A percentile compares a stretch with the other conserved stretches of the same genome.
Conservation (phyloP, 2,888 invertebrate species). For the Drosophila birchii region DNA sequence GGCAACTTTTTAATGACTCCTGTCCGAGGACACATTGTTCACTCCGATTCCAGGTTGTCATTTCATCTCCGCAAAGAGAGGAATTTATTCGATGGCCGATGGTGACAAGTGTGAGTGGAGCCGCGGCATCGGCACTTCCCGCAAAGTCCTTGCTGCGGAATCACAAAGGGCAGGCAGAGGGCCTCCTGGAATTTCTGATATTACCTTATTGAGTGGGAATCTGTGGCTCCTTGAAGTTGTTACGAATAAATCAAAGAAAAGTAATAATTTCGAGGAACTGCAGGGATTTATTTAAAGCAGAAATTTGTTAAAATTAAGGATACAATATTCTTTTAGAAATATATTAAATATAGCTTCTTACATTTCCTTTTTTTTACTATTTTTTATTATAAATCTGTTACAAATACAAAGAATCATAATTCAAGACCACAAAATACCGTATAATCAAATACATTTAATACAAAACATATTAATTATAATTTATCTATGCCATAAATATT, state of each 20-base stretch:
- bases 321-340: background rate
- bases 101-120: slow-evolving; percentile 1
- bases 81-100: slow-evolving; percentile 7
- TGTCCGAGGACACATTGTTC: slow-evolving; percentile 31
- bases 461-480: background rate
- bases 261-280: background rate
- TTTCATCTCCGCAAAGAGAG: slow-evolving; percentile 14
- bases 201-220: background rate
- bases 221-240: background rate
- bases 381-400: background rate
- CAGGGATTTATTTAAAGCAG: background rate
- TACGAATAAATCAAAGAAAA: background rate
- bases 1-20: slow-evolving; percentile 44
- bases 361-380: too few species aligned
- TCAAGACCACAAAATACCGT: background rate
- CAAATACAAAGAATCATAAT: background rate
- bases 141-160: slow-evolving; percentile 9
- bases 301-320: too few species aligned
- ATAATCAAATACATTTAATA: background rate
- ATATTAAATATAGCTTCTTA: background rate
- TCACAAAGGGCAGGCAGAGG: background rate
- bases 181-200: background rate
- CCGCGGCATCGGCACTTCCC: background rate
- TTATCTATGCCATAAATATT: background rate
- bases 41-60: slow-evolving; percentile 17